Percentiles rank a stretch among this genome's conserved stretches.
phyloP scores from a whole-genome alignment of 1,140 invertebrate species.

The Ditylenchus dipsaci region DNA sequence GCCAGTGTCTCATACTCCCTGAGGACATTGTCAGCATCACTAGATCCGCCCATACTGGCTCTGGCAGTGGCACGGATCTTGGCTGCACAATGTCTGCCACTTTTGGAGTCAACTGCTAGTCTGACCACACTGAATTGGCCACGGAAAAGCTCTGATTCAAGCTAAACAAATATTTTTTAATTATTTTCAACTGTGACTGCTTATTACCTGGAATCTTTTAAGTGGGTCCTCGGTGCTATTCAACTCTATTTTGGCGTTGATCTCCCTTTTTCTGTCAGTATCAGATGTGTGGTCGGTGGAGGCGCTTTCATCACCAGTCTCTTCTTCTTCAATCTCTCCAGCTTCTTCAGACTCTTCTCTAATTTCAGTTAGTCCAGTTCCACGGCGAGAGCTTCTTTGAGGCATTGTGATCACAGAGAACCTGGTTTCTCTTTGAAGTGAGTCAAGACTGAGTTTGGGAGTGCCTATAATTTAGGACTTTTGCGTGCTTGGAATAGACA shows the following conservation, averaged over 20 bases:
- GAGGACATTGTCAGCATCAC: slow-evolving; percentile 24
- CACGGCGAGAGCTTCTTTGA: slow-evolving; percentile 24
- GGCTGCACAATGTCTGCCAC: slow-evolving; percentile 41
- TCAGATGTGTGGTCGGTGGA: background rate
- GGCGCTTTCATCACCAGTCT: slow-evolving; percentile 17
- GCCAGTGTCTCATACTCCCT: slow-evolving; percentile 47
- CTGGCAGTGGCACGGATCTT: slow-evolving; percentile 39
- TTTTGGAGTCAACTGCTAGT: slow-evolving; percentile 51
- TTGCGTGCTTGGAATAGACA: no score
- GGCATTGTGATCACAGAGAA: slow-evolving; percentile 50
- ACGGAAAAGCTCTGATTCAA: slow-evolving; percentile 46
- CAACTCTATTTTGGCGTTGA: background rate
- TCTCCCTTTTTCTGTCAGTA: background rate
- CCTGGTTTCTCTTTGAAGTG: slow-evolving; percentile 32
- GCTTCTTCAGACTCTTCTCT: slow-evolving; percentile 48
- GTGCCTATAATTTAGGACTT: slow-evolving; percentile 28
- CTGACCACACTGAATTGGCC: slow-evolving; percentile 52
- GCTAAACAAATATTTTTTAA: slow-evolving; percentile 20
- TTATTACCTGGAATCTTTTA: slow-evolving; percentile 46
- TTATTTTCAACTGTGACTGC: background rate
- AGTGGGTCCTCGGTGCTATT: slow-evolving; percentile 41
- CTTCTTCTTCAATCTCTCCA: slow-evolving; percentile 29
- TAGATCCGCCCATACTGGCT: slow-evolving; percentile 2
- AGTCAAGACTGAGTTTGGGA: slow-evolving; percentile 53
- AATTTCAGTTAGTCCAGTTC: slow-evolving; percentile 47